Evolutionary conservation across 1,140 invertebrate species (phyloP).

Genomic region (Lucilia cuprina): DNA sequence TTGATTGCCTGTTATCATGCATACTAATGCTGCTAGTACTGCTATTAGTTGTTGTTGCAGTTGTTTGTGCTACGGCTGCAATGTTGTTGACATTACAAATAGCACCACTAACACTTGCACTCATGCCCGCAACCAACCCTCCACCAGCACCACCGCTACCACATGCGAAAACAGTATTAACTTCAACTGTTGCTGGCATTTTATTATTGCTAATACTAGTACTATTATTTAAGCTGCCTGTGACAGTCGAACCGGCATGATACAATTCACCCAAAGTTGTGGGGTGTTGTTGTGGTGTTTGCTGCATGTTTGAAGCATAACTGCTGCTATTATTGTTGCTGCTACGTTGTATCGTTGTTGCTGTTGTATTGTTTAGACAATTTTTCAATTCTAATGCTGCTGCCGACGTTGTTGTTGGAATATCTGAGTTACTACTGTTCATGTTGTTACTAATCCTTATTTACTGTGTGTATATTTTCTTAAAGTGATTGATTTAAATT

Average conservation of each 20-base stretch:
- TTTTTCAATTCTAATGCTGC: constrained; percentile 45
- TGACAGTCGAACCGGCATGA: constrained; percentile 7
- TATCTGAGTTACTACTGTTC: constrained; percentile 9
- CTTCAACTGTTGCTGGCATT: constrained; percentile 33
- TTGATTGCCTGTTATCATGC: constrained; percentile 28
- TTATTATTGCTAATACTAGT: background rate
- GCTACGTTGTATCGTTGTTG: constrained; percentile 2
- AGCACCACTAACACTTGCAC: background rate
- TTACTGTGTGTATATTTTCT: constrained; percentile 4
- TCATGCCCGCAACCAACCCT: background rate
- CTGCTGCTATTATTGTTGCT: background rate
- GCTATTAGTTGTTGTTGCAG: constrained; percentile 15
- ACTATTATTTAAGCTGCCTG: background rate
- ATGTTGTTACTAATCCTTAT: constrained; percentile 28
- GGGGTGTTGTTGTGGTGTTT: background rate
- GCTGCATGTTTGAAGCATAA: background rate
- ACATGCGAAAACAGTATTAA: background rate
- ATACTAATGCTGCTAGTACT: background rate
- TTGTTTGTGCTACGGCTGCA: background rate
- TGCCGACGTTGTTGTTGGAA: constrained; percentile 20
- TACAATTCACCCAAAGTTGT: constrained; percentile 2
- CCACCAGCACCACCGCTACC: constrained; percentile 4
- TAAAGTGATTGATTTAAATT: constrained; percentile 29
- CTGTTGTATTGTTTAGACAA: constrained; percentile 21
- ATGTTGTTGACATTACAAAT: constrained; percentile 20